These are phyloP conservation scores for Mongoloraphidia duomilia DNA, from an alignment of 2,888 invertebrate genomes.

Conservation along the genomic window DNA sequence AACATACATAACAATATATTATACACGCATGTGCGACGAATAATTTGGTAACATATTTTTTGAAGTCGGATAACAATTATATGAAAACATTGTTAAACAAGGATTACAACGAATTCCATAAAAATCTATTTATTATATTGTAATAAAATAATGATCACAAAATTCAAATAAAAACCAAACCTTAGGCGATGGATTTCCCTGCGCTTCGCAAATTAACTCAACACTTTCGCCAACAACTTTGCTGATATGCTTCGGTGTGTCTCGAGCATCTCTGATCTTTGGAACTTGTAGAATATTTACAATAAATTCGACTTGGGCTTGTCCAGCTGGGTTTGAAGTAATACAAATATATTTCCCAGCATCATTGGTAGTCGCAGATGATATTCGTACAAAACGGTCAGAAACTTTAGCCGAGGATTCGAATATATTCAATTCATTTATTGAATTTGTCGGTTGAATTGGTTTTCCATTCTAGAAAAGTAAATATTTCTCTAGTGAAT, in stretches of 20 bases:
- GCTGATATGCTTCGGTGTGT: background rate
- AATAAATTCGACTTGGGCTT: background rate
- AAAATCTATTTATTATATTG: background rate
- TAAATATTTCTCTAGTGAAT: too few relatives aligned
- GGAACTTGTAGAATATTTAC: slow-evolving; percentile 9
- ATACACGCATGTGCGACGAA: too few relatives aligned
- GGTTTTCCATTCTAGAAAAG: too few relatives aligned
- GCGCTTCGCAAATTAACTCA: slow-evolving; percentile 31
- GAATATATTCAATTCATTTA: too few relatives aligned
- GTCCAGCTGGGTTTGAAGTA: slow-evolving; percentile 41
- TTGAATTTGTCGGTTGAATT: too few relatives aligned
- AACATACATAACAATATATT: too few relatives aligned
- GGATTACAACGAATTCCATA: too few relatives aligned
- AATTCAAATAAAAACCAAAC: slow-evolving; percentile 16
- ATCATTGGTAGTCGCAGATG: slow-evolving; percentile 19
- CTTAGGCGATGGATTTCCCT: slow-evolving; percentile 32
- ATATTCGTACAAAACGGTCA: background rate
- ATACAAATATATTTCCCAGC: slow-evolving; percentile 42
- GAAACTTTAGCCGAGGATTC: too few relatives aligned
- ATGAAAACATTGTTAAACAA: too few relatives aligned
- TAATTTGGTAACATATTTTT: too few relatives aligned
- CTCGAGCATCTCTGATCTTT: slow-evolving; percentile 1
- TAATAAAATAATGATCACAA: background rate
- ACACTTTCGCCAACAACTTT: slow-evolving; percentile 27
- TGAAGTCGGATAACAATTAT: too few relatives aligned